These are phyloP conservation scores for Cyrtodaria siliqua DNA, from an alignment of 2,888 invertebrate genomes.

Conservation along the genomic window DNA sequence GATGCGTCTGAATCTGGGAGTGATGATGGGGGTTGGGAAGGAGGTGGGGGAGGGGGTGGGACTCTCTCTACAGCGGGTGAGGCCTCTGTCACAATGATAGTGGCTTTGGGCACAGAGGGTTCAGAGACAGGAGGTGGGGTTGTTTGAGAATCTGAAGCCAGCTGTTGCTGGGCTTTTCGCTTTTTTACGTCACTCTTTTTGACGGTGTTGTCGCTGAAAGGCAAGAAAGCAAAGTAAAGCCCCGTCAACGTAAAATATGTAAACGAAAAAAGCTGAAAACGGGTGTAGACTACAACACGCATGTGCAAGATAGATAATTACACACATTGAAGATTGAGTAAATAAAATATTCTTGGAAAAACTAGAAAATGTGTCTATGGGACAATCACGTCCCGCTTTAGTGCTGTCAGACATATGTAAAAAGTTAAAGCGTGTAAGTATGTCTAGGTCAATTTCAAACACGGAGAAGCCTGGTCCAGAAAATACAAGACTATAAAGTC, in stretches of 20 bases:
- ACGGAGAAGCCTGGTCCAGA: no score
- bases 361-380: no score
- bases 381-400: no score
- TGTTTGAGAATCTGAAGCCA: constrained; percentile 34
- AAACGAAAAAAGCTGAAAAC: background rate
- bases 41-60: constrained; percentile 63
- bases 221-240: constrained; percentile 32
- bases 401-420: no score
- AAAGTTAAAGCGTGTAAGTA: no score
- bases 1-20: constrained; percentile 42
- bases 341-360: no score
- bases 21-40: constrained; percentile 46
- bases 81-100: constrained; percentile 25
- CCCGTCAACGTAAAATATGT: background rate
- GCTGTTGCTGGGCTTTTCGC: constrained; percentile 71
- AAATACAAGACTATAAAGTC: no score
- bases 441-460: no score
- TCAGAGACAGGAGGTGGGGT: constrained; percentile 44
- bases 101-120: constrained; percentile 31
- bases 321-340: no score
- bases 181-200: constrained; percentile 82
- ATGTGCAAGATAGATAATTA: no score
- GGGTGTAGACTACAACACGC: no score
- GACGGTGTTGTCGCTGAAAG: constrained; percentile 82
- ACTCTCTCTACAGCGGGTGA: constrained; percentile 49